These are phyloP conservation scores for Leptopilina syphax DNA, from an alignment of 2,888 invertebrate species.

Conservation along the genomic window DNA sequence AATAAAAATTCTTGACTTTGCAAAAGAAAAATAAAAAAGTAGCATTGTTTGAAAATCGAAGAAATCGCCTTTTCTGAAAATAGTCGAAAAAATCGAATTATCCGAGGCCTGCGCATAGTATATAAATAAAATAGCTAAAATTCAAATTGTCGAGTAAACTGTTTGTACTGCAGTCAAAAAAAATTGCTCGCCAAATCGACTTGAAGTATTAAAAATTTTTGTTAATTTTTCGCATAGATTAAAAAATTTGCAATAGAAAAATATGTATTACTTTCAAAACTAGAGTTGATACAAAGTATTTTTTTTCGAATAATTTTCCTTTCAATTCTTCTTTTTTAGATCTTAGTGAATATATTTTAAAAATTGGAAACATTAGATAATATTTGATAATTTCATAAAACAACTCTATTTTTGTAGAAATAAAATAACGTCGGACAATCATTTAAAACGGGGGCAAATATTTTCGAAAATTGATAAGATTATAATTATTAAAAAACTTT, in stretches of 20 bases:
- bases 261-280: background rate
- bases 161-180: slow-evolving; percentile 14
- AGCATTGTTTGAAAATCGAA: too few species aligned
- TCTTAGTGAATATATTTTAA: background rate
- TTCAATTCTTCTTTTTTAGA: background rate
- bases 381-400: background rate
- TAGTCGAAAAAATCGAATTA: too few species aligned
- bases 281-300: background rate
- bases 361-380: background rate
- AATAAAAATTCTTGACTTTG: too few species aligned
- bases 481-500: background rate
- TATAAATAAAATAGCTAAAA: slow-evolving; percentile 1
- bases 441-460: background rate
- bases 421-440: slow-evolving; percentile 32
- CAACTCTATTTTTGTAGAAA: background rate
- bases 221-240: background rate
- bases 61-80: too few species aligned
- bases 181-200: slow-evolving; percentile 14
- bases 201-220: background rate
- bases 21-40: too few species aligned
- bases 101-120: too few species aligned
- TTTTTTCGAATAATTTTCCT: background rate
- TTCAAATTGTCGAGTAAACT: background rate
- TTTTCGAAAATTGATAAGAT: background rate
- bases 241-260: background rate